phyloP scores from a whole-genome alignment of 2,888 invertebrate genomes.

The Erannis defoliaria region DNA sequence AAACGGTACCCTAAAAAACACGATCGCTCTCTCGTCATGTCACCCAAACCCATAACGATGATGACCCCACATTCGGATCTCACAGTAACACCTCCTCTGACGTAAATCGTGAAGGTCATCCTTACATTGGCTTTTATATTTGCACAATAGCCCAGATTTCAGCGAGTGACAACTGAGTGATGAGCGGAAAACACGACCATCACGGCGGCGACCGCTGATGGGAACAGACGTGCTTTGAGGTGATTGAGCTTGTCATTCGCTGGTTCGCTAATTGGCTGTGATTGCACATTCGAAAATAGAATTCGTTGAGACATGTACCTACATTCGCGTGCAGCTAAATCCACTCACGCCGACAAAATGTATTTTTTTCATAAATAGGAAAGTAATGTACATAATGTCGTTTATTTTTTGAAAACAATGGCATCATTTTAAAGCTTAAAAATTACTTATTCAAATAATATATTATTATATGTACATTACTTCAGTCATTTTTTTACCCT shows the following conservation, averaged over 20 bases:
- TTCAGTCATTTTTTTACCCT: no score
- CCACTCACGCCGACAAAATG: no score
- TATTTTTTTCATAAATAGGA: no score
- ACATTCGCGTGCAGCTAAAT: no score
- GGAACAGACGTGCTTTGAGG: slow-evolving; percentile 17
- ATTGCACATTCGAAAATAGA: not conserved
- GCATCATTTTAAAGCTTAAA: no score
- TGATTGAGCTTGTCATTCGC: slow-evolving; percentile 18
- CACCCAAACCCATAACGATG: slow-evolving; percentile 17
- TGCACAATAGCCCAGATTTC: slow-evolving; percentile 42
- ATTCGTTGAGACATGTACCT: no score
- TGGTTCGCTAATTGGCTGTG: slow-evolving; percentile 19
- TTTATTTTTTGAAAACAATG: no score
- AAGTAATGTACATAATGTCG: no score
- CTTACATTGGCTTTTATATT: slow-evolving; percentile 31
- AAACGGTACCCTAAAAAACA: not conserved
- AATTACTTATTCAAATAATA: no score
- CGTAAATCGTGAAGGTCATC: slow-evolving; percentile 28
- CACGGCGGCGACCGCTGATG: slow-evolving; percentile 34
- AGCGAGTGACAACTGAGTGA: slow-evolving; percentile 49
- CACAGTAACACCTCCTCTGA: slow-evolving; percentile 17
- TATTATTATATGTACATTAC: no score
- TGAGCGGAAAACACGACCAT: slow-evolving; percentile 46
- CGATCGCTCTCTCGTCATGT: slow-evolving; percentile 7
- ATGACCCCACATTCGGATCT: slow-evolving; percentile 24